Evolutionary conservation across 1,140 invertebrate species (phyloP).

Genomic region (Latrodectus geometricus): DNA sequence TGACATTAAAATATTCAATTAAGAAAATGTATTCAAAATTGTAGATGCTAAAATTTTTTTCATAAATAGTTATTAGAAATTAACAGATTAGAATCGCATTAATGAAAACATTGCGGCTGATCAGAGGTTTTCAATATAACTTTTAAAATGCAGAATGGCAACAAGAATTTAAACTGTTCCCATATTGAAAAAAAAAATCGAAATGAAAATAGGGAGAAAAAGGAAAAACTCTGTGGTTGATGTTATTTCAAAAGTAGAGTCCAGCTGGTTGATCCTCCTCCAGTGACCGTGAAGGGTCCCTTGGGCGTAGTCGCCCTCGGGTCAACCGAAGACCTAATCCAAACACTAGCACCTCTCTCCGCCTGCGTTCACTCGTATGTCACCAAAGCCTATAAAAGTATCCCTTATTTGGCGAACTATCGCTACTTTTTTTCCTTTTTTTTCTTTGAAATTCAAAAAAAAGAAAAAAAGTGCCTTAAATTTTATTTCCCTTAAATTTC

Average conservation of each 20-base stretch:
- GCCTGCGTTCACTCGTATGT: conserved; percentile 39
- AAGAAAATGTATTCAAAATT: too few relatives aligned
- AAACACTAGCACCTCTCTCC: conserved; percentile 55
- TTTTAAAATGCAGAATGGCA: neutral
- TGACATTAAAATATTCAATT: too few relatives aligned
- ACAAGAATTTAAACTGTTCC: neutral
- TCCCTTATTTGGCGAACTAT: conserved; percentile 28
- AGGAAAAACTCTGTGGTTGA: neutral
- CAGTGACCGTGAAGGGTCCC: conserved; percentile 51
- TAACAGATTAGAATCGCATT: too few relatives aligned
- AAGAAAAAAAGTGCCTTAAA: too few relatives aligned
- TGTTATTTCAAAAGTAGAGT: conserved; percentile 57
- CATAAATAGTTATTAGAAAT: too few relatives aligned
- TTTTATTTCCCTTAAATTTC: too few relatives aligned
- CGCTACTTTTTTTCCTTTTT: neutral
- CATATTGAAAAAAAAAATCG: neutral
- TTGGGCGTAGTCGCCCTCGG: conserved; percentile 43
- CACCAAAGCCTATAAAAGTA: neutral
- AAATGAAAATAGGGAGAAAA: neutral
- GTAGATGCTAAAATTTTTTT: too few relatives aligned
- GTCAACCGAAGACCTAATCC: conserved; percentile 55
- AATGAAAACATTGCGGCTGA: too few relatives aligned
- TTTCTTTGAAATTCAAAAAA: too few relatives aligned
- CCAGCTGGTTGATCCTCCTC: conserved; percentile 54
- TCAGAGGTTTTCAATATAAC: too few relatives aligned